Conservation (phyloP, 2,113 vertebrate genomes). For the Ictalurus punctatus region DNA sequence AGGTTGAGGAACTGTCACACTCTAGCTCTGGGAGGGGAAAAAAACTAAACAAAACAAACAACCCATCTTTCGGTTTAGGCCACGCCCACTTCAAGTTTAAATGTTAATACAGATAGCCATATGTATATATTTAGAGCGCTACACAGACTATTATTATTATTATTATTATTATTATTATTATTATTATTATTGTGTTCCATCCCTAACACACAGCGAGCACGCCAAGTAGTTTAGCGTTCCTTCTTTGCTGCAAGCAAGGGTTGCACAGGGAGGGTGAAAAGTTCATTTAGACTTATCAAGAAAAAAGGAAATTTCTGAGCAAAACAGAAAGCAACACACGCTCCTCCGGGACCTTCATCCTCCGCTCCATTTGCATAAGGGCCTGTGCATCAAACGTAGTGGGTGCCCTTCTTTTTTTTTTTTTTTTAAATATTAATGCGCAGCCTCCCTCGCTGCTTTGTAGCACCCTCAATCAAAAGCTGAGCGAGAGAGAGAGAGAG, state of each 20-base stretch:
- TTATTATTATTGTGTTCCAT: neutral
- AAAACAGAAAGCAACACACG: constrained; percentile 82
- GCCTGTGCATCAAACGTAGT: constrained; percentile 89
- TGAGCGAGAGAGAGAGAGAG: constrained; percentile 79
- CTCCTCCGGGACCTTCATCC: constrained; percentile 84
- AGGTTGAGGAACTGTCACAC: neutral
- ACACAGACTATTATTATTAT: no score
- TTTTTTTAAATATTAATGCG: constrained; percentile 90
- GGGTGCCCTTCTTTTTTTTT: constrained; percentile 78
- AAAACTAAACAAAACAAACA: neutral
- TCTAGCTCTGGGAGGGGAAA: neutral
- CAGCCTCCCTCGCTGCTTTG: constrained; percentile 83
- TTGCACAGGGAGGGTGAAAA: constrained; percentile 90
- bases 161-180: no score
- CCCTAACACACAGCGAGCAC: neutral
- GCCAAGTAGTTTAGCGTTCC: constrained; percentile 69
- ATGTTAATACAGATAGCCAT: neutral
- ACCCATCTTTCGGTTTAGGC: neutral
- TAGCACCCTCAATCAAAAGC: constrained; percentile 87
- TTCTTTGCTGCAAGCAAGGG: constrained; percentile 72
- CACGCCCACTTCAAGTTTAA: neutral
- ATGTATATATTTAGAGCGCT: neutral
- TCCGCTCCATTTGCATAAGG: constrained; percentile 91
- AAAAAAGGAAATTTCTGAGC: constrained; percentile 72
- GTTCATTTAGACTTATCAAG: constrained; percentile 86